Evolutionary conservation across 35 echinoderm and acorn worm species (phyloP).

Genomic region (Chiridota heheva): DNA sequence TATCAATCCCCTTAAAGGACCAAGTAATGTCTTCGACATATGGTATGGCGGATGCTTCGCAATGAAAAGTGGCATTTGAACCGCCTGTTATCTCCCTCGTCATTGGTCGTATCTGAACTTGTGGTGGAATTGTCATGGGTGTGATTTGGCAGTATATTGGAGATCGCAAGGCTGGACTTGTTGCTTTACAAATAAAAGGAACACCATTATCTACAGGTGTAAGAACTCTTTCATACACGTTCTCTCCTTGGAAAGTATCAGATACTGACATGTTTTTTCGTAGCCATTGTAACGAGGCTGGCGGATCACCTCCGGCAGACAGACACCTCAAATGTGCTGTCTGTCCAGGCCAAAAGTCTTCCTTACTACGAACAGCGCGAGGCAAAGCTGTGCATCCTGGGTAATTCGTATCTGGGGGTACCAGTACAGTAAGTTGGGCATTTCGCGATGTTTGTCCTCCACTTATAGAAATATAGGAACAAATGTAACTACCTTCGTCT

Average conservation of each 20-base stretch:
- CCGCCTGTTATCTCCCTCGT: conserved; percentile 53
- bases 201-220: conserved; percentile 79
- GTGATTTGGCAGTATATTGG: conserved; percentile 54
- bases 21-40: conserved; percentile 49
- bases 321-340: conserved; percentile 54
- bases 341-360: conserved; percentile 71
- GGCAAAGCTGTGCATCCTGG: conserved; percentile 52
- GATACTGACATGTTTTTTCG: conserved; percentile 62
- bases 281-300: conserved; percentile 67
- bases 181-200: conserved; percentile 63
- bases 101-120: conserved; percentile 60
- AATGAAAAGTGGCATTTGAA: conserved; percentile 76
- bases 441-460: conserved; percentile 55
- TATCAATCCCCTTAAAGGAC: conserved; percentile 31
- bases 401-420: conserved; percentile 58
- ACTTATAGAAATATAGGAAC: conserved; percentile 50
- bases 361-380: conserved; percentile 3
- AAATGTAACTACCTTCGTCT: conserved; percentile 67
- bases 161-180: conserved; percentile 60
- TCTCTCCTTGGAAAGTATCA: conserved; percentile 42
- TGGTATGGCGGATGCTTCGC: conserved; percentile 78
- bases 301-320: conserved; percentile 68
- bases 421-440: conserved; percentile 56
- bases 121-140: conserved; percentile 65
- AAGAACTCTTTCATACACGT: conserved; percentile 62